Evolutionary conservation across 2,888 invertebrate genomes (phyloP).

Genomic region (Abrostola tripartita): DNA sequence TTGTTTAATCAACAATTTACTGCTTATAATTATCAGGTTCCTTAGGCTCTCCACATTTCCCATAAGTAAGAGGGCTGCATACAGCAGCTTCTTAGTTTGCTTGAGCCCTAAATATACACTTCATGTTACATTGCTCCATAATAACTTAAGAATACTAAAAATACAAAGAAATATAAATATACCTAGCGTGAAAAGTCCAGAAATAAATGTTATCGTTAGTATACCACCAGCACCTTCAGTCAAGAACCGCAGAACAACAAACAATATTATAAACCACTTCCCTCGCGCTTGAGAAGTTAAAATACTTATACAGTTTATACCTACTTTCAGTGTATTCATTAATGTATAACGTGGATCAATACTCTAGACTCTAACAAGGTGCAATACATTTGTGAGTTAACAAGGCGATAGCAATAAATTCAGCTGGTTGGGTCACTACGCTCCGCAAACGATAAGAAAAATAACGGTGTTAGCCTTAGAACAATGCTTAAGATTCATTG

Average conservation of each 20-base stretch:
- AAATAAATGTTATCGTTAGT: too few species aligned
- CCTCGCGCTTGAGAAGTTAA: background rate
- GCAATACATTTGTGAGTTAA: slow-evolving; percentile 78
- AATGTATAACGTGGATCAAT: slow-evolving; percentile 33
- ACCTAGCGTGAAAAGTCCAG: too few species aligned
- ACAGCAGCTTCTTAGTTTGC: too few species aligned
- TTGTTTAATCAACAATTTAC: too few species aligned
- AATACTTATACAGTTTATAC: slow-evolving; percentile 1
- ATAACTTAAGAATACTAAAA: too few species aligned
- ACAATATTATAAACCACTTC: background rate
- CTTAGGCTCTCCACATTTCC: background rate
- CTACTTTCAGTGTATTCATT: slow-evolving; percentile 18
- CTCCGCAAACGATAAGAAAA: slow-evolving; percentile 63
- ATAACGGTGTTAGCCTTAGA: slow-evolving; percentile 57
- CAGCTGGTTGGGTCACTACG: slow-evolving; percentile 56
- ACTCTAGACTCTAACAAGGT: slow-evolving; percentile 62
- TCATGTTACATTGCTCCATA: too few species aligned
- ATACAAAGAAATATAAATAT: too few species aligned
- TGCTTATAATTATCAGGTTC: background rate
- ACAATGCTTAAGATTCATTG: slow-evolving; percentile 35
- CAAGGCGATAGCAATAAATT: slow-evolving; percentile 77
- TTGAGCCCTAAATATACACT: too few species aligned
- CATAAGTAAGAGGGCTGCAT: too few species aligned
- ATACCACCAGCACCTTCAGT: too few species aligned
- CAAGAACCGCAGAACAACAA: background rate